Conservation (phyloP, 2,113 vertebrate species). For the Oryzias woworae region DNA sequence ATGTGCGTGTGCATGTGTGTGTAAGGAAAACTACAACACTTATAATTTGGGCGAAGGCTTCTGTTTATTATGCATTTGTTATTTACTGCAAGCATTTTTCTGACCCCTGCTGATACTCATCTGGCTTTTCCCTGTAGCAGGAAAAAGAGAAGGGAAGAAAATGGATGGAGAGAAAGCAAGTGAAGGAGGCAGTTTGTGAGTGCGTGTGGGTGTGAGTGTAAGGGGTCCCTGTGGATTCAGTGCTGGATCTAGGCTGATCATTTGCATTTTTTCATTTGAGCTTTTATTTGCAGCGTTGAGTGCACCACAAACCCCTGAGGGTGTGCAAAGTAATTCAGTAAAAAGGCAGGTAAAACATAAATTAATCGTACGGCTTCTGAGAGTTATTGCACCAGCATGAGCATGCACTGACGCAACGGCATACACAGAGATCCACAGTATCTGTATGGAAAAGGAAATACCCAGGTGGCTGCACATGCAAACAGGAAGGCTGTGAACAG, state of each 20-base stretch:
- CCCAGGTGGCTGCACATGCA: conserved; percentile 12
- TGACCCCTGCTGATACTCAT: conserved; percentile 74
- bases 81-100: conserved; percentile 68
- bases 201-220: conserved; percentile 23
- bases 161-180: conserved; percentile 25
- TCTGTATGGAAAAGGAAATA: conserved; percentile 15
- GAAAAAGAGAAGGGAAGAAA: conserved; percentile 28
- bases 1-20: conserved; percentile 25
- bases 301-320: conserved; percentile 60
- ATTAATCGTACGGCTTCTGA: conserved; percentile 70
- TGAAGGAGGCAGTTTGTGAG: conserved; percentile 24
- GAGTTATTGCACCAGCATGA: conserved; percentile 54
- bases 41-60: conserved; percentile 77
- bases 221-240: conserved; percentile 65
- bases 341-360: conserved; percentile 77
- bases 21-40: conserved; percentile 67
- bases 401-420: conserved; percentile 7
- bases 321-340: conserved; percentile 66
- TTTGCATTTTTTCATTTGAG: conserved; percentile 79
- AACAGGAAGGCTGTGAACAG: conserved; percentile 2
- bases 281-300: conserved; percentile 75
- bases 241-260: conserved; percentile 64
- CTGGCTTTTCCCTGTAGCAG: conserved; percentile 54
- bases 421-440: conserved; percentile 9
- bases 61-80: conserved; percentile 72